A percentile compares a stretch with the other conserved stretches of the same genome.
Evolutionary conservation across 2,797 vertebrate species (phyloP).

Genomic region (Clamator glandarius): DNA sequence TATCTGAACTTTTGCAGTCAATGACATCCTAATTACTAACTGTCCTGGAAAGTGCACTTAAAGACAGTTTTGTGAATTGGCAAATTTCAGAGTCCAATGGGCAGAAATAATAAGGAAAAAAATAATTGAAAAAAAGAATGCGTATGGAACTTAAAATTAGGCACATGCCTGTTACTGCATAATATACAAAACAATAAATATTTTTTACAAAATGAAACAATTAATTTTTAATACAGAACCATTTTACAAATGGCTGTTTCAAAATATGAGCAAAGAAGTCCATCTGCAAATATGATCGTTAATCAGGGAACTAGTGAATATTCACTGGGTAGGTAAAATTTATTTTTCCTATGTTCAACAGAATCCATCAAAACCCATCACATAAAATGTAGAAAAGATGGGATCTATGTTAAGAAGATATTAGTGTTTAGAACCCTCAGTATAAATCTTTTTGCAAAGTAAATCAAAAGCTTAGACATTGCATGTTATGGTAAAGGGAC

Average conservation of each 20-base stretch:
- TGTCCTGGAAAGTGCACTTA: not conserved
- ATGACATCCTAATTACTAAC: not conserved
- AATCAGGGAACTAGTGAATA: not conserved
- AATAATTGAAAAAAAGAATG: too few species aligned
- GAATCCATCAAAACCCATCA: slow-evolving; percentile 36
- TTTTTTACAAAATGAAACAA: not conserved
- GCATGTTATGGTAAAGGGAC: not conserved
- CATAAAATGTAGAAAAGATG: slow-evolving; percentile 19
- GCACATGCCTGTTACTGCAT: not conserved
- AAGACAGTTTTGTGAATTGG: not conserved
- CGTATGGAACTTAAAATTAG: not conserved
- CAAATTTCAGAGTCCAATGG: not conserved
- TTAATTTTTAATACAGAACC: not conserved
- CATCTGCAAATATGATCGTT: not conserved
- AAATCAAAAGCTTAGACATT: slow-evolving; percentile 6
- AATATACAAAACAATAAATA: not conserved
- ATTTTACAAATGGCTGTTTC: not conserved
- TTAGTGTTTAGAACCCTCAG: slow-evolving; percentile 18
- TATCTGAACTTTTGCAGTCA: not conserved
- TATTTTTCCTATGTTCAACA: not conserved
- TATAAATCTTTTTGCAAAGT: slow-evolving; percentile 14
- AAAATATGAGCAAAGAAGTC: not conserved
- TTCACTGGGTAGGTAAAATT: not conserved
- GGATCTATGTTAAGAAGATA: slow-evolving; percentile 18
- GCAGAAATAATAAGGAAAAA: not conserved